Percentiles rank a stretch among this genome's conserved stretches.
These are phyloP conservation scores for Raphicerus campestris DNA, from an alignment of 2,113 vertebrate genomes.

Conservation along the genomic window DNA sequence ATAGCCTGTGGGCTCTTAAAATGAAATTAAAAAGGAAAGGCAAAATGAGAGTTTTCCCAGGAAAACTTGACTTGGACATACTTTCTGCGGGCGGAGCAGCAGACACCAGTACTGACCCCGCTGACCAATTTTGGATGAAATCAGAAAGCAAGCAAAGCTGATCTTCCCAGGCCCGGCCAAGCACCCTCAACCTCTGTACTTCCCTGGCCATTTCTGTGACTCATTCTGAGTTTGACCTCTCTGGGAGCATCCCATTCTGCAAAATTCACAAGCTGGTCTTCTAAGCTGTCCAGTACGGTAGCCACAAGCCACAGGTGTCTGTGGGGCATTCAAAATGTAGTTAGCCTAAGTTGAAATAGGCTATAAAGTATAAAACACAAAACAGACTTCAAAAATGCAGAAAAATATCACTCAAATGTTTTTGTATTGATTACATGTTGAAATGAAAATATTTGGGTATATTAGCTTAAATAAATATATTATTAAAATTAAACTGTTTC, in stretches of 20 bases:
- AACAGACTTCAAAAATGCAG: slow-evolving; percentile 5
- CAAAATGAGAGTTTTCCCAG: slow-evolving; percentile 67
- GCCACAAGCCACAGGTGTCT: neutral
- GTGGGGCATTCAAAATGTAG: neutral
- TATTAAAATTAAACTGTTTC: slow-evolving; percentile 33
- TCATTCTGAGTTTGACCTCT: neutral
- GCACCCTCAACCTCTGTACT: neutral
- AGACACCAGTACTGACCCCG: slow-evolving; percentile 27
- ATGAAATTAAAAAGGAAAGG: slow-evolving; percentile 52
- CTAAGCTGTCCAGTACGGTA: neutral
- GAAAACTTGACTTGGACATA: slow-evolving; percentile 66
- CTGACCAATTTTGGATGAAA: slow-evolving; percentile 1
- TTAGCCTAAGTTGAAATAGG: neutral
- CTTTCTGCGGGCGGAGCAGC: slow-evolving; percentile 56
- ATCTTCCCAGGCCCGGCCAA: neutral
- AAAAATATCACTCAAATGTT: slow-evolving; percentile 7
- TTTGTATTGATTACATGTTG: neutral
- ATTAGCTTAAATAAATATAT: slow-evolving; percentile 25
- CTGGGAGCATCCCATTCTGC: neutral
- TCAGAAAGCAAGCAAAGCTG: neutral
- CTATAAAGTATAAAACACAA: slow-evolving; percentile 1
- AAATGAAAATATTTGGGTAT: slow-evolving; percentile 33
- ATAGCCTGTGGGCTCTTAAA: slow-evolving; percentile 61
- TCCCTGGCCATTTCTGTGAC: neutral
- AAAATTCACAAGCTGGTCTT: slow-evolving; percentile 6